Conservation (phyloP, 2,113 vertebrate species). For the Gopherus evgoodei region DNA sequence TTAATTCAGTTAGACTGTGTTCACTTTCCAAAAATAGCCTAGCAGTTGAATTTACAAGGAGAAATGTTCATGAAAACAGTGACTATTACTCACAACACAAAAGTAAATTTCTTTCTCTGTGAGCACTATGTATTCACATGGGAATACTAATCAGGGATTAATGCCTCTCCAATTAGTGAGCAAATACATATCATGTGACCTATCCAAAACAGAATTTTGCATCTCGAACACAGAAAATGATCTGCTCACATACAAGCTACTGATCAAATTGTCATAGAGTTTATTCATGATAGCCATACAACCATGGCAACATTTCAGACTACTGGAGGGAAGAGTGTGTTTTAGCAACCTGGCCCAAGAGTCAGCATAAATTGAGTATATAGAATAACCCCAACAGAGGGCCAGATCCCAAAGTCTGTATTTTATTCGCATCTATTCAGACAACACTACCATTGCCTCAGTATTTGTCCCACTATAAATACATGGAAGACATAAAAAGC, state of each 20-base stretch:
- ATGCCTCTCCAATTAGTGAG: background rate
- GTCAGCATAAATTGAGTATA: fast-evolving
- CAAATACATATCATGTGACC: background rate
- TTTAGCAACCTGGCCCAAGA: fast-evolving
- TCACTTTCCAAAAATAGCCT: fast-evolving
- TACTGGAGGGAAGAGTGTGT: background rate
- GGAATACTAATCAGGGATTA: fast-evolving
- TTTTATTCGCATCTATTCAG: background rate
- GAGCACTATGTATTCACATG: background rate
- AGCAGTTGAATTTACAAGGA: fast-evolving
- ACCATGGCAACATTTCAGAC: fast-evolving
- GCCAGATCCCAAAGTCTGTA: background rate
- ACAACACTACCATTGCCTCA: background rate
- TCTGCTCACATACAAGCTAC: background rate
- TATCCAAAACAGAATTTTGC: background rate
- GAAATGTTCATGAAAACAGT: background rate
- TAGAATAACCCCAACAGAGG: fast-evolving
- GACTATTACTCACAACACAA: background rate
- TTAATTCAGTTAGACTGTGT: background rate
- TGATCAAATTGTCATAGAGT: fast-evolving
- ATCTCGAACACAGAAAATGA: no score
- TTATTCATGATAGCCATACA: background rate
- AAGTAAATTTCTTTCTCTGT: no score
- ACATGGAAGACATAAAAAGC: background rate
- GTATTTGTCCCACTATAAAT: background rate